phyloP scores from a whole-genome alignment of 2,797 vertebrate genomes.

The Liparis tanakae region DNA sequence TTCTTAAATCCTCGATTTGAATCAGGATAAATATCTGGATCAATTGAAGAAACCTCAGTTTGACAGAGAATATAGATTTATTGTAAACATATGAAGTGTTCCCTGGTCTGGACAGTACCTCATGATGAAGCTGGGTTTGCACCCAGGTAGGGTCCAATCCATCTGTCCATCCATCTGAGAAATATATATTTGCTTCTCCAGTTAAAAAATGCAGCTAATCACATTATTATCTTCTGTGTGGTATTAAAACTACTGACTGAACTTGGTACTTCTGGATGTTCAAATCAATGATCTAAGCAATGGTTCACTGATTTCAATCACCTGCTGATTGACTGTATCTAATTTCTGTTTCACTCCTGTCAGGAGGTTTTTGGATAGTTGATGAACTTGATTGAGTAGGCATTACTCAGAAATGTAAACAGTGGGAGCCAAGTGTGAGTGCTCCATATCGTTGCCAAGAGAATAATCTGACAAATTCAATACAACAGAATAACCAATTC shows the following conservation, averaged over 20 bases:
- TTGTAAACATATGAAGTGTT: neutral
- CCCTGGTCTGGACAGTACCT: neutral
- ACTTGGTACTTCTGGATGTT: neutral
- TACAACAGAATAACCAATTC: neutral
- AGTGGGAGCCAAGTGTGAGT: neutral
- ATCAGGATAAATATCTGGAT: neutral
- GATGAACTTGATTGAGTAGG: neutral
- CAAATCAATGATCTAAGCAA: slow-evolving; percentile 5
- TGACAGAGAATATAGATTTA: neutral
- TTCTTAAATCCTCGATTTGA: neutral
- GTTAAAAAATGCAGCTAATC: neutral
- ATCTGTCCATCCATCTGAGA: neutral
- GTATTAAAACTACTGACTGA: no score
- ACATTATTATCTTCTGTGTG: neutral
- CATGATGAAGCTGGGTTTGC: neutral
- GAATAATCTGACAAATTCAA: neutral
- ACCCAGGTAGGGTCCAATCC: neutral
- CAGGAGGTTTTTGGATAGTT: neutral
- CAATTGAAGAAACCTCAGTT: neutral
- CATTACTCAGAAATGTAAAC: neutral
- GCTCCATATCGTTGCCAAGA: neutral
- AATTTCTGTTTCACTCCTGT: neutral
- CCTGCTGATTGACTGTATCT: slow-evolving; percentile 7
- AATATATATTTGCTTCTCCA: no score
- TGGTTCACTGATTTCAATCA: slow-evolving; percentile 5